Conservation (phyloP, 1,140 invertebrate genomes). For the Scaptomyza graminum region DNA sequence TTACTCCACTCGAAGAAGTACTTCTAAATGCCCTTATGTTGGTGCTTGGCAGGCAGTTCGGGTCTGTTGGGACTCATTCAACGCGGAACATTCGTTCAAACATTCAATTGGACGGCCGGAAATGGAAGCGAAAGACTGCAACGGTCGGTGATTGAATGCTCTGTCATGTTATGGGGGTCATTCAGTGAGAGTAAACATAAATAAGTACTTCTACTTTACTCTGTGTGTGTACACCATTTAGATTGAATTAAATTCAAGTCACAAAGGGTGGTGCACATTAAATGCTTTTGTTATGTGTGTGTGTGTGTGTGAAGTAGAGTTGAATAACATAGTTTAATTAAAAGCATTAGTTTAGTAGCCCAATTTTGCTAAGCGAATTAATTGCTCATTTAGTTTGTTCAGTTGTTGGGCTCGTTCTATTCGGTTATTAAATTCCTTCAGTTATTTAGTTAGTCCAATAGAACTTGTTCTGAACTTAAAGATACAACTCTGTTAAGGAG, state of each 20-base stretch:
- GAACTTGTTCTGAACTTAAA: no score
- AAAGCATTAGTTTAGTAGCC: no score
- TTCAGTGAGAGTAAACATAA: conserved; percentile 29
- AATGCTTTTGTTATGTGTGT: neutral
- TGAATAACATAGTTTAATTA: no score
- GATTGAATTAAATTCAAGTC: conserved; percentile 59
- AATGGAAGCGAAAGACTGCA: conserved; percentile 52
- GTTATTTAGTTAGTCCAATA: no score
- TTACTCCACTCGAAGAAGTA: neutral
- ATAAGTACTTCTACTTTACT: conserved; percentile 21
- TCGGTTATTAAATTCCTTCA: no score
- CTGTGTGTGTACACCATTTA: conserved; percentile 4
- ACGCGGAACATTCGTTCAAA: conserved; percentile 3
- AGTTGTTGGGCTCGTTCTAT: no score
- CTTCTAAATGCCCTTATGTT: conserved; percentile 1
- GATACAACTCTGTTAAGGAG: no score
- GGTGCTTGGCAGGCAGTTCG: neutral
- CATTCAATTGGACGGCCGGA: conserved; percentile 66
- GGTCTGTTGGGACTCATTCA: neutral
- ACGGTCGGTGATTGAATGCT: conserved; percentile 56
- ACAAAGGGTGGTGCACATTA: conserved; percentile 38
- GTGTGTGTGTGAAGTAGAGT: neutral
- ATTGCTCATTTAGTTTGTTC: no score
- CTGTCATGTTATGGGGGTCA: conserved; percentile 58
- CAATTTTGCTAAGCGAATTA: no score